Percentiles rank a stretch among this genome's conserved stretches.
These are phyloP conservation scores for Drosophila mayaguana DNA, from an alignment of 2,888 invertebrate species.

Conservation along the genomic window DNA sequence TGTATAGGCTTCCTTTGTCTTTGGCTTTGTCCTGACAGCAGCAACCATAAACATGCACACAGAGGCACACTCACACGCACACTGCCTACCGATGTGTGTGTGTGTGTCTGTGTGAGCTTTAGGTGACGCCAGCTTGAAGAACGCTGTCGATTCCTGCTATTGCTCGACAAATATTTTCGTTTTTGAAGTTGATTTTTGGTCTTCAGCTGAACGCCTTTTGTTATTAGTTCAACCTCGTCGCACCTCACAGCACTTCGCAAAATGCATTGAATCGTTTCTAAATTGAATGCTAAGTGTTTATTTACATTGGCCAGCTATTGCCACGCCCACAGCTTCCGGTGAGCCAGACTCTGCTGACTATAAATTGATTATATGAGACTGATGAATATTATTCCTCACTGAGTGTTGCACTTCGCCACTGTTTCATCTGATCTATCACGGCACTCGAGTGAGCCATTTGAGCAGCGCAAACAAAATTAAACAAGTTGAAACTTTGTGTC, in stretches of 20 bases:
- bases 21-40: slow-evolving; percentile 57
- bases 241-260: slow-evolving; percentile 22
- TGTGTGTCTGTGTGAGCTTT: slow-evolving; percentile 29
- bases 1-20: slow-evolving; percentile 49
- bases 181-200: slow-evolving; percentile 78
- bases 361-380: slow-evolving; percentile 60
- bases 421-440: slow-evolving; percentile 13
- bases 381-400: slow-evolving; percentile 62
- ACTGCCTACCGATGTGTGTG: slow-evolving; percentile 13
- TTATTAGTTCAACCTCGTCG: slow-evolving; percentile 54
- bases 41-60: slow-evolving; percentile 15
- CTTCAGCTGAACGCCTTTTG: slow-evolving; percentile 68
- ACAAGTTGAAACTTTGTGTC: slow-evolving; percentile 56
- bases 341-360: background rate
- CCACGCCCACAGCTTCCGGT: slow-evolving; percentile 35
- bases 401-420: slow-evolving; percentile 38
- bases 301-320: slow-evolving; percentile 64
- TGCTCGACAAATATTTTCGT: slow-evolving; percentile 72
- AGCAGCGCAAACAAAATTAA: slow-evolving; percentile 63
- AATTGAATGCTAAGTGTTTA: slow-evolving; percentile 78
- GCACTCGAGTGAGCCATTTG: slow-evolving; percentile 58
- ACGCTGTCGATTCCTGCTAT: slow-evolving; percentile 46
- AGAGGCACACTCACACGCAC: slow-evolving; percentile 6
- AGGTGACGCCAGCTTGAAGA: slow-evolving; percentile 54
- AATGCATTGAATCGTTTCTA: slow-evolving; percentile 69